Base-by-base conservation (phyloP, 1,140 invertebrate genomes). In the Orius insidiosus region DNA sequence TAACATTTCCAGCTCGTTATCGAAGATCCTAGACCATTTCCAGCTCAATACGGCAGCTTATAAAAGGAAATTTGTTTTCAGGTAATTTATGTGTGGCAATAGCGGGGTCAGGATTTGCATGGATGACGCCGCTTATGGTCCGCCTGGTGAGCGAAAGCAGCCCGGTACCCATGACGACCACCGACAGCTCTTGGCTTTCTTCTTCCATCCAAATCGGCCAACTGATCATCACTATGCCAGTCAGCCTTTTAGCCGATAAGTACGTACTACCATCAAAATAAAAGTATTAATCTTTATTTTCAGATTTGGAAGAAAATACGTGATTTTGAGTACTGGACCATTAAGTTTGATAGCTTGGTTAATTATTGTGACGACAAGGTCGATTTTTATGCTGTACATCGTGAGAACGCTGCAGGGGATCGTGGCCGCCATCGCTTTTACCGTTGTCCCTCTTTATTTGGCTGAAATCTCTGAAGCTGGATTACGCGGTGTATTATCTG, bases 381-480 rank as follows among this genome's bases (percentile, higher is more conserved):
- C 45, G 14, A 16, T 48, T 8, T 3, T 13, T 8, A 31, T 24
- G 11, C 34, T 55, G 5, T 53, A 36, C 35, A 18, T 52, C 0
- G 49, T 45, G 10, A 42, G 50, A 13, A 38, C 53, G 9, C 37
- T 58, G 3, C 42, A 48, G 56, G 86, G 86, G 14, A 55, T 85
- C 6, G 72, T 70, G 3, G 67, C 80, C 2, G 80, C 82, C 1
- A 70, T 81, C 52, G 65, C 77, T 0, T 85, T 82, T 59, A 78
- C 82, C 0, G 70, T 75, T 7, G 68, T 76, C 2, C 73, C 74
- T 0, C 66, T 75, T 52, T 78, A 76, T 52, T 58, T 75, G 3
- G 70, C 68, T 10, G 75, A 77, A 57, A 68, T 73, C 2, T 68
- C 50, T 11, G 46, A 54, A 11, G 31, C 50, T 2, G 11, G 37